Base-by-base conservation (phyloP, 1,140 invertebrate species). In the Andricus grossulariae region DNA sequence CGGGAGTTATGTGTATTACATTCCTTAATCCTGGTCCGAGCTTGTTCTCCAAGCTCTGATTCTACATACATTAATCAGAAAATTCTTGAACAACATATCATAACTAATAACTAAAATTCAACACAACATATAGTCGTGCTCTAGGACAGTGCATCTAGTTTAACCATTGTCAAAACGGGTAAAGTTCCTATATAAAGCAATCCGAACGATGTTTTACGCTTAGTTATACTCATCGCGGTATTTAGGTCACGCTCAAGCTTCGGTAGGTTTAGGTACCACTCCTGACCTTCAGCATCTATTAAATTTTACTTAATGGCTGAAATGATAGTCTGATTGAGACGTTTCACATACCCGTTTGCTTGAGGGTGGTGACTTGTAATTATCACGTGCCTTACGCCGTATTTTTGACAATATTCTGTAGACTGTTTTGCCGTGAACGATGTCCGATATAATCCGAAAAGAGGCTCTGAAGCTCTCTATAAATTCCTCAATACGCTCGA, bases 241-340 rank as follows among this genome's bases (percentile, higher is more conserved):
- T 78, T 81, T 15, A 76, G 1, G 71, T 78, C 76, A 16, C 71
- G 32, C 32, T 76, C 57, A 8, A 79, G 19, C 25, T 50, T 21
- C 50, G 19, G 57, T 13, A 81, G 2, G 11, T 79, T 3, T 78
- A 74, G 66, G 85, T 88, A 15, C 51, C 51, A 52, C 16, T 52
- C 15, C 3, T n/a, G 12, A 72, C 71, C 18, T 50, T 39, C 51
- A 52, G 18, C 16, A 52, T 52, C 51, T 3, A n/a, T 16, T 4
- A 52, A 7, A 52, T n/a, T n/a, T n/a, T 15, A 15, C 18, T 52
- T 15, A 1, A 52, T 6, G 18, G 51, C 51, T n/a, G 51, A n/a
- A 15, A 52, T 4, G 18, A 52, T 52, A 6, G 51, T 52, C 15
- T 52, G 51, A 52, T 52, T 52, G 7, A 52, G 51, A n/a, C 51